phyloP scores from a whole-genome alignment of 2,888 invertebrate species.

The Drosophila flavopinicola region DNA sequence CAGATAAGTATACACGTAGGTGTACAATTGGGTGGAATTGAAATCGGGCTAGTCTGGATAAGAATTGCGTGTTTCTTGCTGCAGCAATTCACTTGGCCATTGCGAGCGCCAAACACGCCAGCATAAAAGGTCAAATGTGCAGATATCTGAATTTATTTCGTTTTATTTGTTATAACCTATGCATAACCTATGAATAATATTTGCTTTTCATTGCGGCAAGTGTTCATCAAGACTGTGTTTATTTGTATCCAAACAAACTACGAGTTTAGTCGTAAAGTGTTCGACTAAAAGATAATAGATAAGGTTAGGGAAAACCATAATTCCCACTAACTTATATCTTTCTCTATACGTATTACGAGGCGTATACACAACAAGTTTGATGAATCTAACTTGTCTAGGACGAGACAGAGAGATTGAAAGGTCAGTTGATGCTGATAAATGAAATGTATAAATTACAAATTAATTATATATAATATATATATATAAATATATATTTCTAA shows the following conservation, averaged over 20 bases:
- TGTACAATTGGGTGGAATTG: background rate
- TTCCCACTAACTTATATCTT: too few species aligned
- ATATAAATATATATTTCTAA: too few species aligned
- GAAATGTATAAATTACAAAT: too few species aligned
- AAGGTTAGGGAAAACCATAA: too few species aligned
- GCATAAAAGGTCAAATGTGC: background rate
- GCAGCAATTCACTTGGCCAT: background rate
- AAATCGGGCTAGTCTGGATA: background rate
- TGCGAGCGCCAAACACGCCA: slow-evolving; percentile 1
- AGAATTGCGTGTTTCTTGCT: background rate
- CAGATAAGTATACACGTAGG: background rate
- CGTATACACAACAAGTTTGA: too few species aligned
- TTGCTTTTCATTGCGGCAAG: background rate
- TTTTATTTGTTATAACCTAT: too few species aligned
- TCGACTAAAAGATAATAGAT: background rate
- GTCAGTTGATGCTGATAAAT: too few species aligned
- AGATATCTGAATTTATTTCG: background rate
- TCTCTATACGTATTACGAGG: too few species aligned
- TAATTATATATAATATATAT: too few species aligned
- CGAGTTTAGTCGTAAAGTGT: background rate
- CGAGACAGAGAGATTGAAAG: too few species aligned
- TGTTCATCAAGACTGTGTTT: background rate
- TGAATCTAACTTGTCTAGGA: too few species aligned
- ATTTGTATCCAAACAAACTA: background rate
- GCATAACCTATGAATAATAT: background rate